Evolutionary conservation across 2,888 invertebrate species (phyloP).

Genomic region (Polietes domitor): DNA sequence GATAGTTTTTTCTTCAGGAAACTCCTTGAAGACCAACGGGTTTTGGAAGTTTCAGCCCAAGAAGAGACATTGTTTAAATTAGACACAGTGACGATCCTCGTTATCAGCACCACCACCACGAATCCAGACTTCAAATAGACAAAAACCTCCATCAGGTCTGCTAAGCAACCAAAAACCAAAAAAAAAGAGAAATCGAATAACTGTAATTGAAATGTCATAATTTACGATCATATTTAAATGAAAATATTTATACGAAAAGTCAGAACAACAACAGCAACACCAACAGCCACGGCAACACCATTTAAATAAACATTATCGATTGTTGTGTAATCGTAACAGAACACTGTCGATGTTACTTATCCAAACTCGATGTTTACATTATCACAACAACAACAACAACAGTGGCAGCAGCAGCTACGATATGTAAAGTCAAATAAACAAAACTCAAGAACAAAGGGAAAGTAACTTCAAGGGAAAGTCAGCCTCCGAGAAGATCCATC

Average conservation of each 20-base stretch:
- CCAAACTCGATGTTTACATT: background rate
- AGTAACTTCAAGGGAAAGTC: constrained; percentile 34
- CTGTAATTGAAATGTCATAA: constrained; percentile 61
- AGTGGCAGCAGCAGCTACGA: background rate
- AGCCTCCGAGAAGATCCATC: background rate
- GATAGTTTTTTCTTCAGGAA: no score
- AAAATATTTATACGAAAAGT: constrained; percentile 51
- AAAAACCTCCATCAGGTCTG: background rate
- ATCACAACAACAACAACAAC: background rate
- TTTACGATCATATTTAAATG: constrained; percentile 57
- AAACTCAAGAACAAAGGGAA: constrained; percentile 49
- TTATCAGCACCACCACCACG: background rate
- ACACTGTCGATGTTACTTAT: background rate
- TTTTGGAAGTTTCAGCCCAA: background rate
- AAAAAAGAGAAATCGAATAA: constrained; percentile 9
- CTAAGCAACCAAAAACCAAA: background rate
- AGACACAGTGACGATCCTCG: background rate
- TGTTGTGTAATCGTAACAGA: constrained; percentile 33
- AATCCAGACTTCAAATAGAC: constrained; percentile 10
- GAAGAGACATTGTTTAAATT: constrained; percentile 9
- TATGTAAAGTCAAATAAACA: constrained; percentile 23
- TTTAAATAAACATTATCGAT: constrained; percentile 51
- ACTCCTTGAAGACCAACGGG: constrained; percentile 22
- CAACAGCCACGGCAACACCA: background rate
- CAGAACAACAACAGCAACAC: background rate